Base-by-base conservation (phyloP, 1,140 invertebrate genomes). In the Philotrypesis tridentata region DNA sequence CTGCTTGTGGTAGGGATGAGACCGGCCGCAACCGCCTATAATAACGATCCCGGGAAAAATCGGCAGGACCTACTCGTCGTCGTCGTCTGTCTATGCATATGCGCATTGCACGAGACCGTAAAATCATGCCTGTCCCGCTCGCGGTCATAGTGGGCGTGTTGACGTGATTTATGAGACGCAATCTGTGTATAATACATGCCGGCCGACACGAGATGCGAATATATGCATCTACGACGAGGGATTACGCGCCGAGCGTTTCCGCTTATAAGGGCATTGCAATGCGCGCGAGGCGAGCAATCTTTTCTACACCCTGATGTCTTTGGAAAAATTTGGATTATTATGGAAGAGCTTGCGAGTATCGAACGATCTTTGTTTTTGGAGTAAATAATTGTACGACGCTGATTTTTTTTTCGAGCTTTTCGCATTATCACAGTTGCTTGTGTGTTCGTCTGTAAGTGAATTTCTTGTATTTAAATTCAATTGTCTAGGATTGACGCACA, bases 361-460 rank as follows among this genome's bases (percentile, higher is more conserved):
- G 63, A 65, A 65, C 27, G 27, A 68, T 68, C 21, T 14, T 67
- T 43, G 40, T 27, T 67, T 12, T 21, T 21, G 7, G 17, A 21
- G 48, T 55, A n/a, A 55, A 55, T 17, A 43, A 43, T 14, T n/a
- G n/a, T n/a, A n/a, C n/a, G n/a, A n/a, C n/a, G n/a, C n/a, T n/a
- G n/a, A n/a, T n/a, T n/a, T n/a, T n/a, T n/a, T n/a, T n/a, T 29
- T 67, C 23, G 29, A 67, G 27, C 11, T 71, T 21, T n/a, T n/a
- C n/a, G n/a, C n/a, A n/a, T 33, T 71, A 71, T 71, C 68, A 71
- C 68, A 71, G 68, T 71, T 71, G 12, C 11, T 3, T 43, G 17
- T 43, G 11, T 12, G 40, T 40, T 37, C 6, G 31, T 14, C 68
- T 17, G 31, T 40, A 33, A 37, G 7, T 14, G 21, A 40, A 25